phyloP scores from a whole-genome alignment of 2,797 vertebrate species.

The Oreonectes daqikongensis region DNA sequence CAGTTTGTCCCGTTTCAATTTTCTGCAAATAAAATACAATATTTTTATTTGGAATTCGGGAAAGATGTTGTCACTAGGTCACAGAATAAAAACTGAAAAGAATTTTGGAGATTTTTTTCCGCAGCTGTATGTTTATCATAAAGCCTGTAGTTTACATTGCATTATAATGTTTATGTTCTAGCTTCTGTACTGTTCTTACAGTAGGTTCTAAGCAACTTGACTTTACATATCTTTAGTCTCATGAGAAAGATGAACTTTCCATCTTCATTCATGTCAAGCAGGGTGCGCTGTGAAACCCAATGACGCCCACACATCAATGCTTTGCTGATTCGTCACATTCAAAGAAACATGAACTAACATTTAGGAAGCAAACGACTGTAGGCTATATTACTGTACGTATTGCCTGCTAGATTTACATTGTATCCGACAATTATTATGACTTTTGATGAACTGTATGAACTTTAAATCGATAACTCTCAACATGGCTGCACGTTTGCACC shows the following conservation, averaged over 20 bases:
- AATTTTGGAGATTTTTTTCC: too few relatives aligned
- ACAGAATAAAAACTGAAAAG: too few relatives aligned
- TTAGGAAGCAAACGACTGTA: conserved; percentile 71
- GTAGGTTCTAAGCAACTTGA: conserved; percentile 9
- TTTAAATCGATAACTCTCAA: conserved; percentile 5
- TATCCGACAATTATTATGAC: conserved; percentile 77
- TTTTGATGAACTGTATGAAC: not conserved
- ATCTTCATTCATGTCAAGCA: conserved; percentile 51
- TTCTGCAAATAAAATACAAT: too few relatives aligned
- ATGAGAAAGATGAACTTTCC: conserved; percentile 29
- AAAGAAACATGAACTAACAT: conserved; percentile 63
- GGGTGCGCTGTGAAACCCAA: conserved; percentile 44
- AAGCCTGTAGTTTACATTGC: too few relatives aligned
- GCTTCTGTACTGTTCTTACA: not conserved
- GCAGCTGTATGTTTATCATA: too few relatives aligned
- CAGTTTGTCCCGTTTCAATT: too few relatives aligned
- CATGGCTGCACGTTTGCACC: conserved; percentile 57
- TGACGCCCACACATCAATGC: conserved; percentile 51
- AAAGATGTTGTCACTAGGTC: too few relatives aligned
- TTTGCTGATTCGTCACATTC: conserved; percentile 71
- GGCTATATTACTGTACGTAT: conserved; percentile 59
- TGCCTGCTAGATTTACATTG: conserved; percentile 47
- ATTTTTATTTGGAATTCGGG: too few relatives aligned
- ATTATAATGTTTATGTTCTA: not conserved
- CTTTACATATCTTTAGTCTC: not conserved